These are phyloP conservation scores for Gonocerus acuteangulatus DNA, from an alignment of 2,888 invertebrate genomes.

Conservation along the genomic window DNA sequence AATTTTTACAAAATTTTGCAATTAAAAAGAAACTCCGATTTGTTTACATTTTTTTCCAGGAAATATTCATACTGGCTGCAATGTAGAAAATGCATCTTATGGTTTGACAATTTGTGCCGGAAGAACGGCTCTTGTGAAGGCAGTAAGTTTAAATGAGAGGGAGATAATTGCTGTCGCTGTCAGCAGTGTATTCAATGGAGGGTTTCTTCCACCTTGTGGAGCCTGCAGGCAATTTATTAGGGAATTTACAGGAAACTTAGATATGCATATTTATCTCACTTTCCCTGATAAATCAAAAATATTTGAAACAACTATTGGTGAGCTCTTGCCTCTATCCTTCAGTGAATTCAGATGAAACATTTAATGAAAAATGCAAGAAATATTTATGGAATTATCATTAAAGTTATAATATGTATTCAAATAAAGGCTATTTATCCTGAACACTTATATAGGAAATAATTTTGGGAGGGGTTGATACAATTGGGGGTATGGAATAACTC, in stretches of 20 bases:
- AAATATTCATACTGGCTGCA: slow-evolving; percentile 62
- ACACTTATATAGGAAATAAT: no score
- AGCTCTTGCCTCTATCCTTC: slow-evolving; percentile 52
- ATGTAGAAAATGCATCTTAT: slow-evolving; percentile 83
- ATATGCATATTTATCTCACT: slow-evolving; percentile 65
- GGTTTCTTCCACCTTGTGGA: slow-evolving; percentile 79
- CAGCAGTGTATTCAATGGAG: slow-evolving; percentile 54
- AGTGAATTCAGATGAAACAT: not conserved
- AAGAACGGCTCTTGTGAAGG: slow-evolving; percentile 71
- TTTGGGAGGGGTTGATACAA: no score
- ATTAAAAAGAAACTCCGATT: no score
- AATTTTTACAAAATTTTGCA: no score
- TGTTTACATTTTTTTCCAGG: no score
- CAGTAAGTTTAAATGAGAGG: slow-evolving; percentile 71
- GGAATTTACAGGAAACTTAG: slow-evolving; percentile 59
- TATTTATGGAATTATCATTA: no score
- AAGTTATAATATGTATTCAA: no score
- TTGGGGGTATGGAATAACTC: no score
- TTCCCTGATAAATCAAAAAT: slow-evolving; percentile 60
- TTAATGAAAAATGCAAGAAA: no score
- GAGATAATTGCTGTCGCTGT: slow-evolving; percentile 66
- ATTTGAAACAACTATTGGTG: slow-evolving; percentile 53
- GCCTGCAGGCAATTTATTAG: slow-evolving; percentile 75
- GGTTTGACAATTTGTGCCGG: slow-evolving; percentile 82
- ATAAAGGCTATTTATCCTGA: no score